phyloP scores from a whole-genome alignment of 2,113 vertebrate genomes.

The Brachirus orientalis region DNA sequence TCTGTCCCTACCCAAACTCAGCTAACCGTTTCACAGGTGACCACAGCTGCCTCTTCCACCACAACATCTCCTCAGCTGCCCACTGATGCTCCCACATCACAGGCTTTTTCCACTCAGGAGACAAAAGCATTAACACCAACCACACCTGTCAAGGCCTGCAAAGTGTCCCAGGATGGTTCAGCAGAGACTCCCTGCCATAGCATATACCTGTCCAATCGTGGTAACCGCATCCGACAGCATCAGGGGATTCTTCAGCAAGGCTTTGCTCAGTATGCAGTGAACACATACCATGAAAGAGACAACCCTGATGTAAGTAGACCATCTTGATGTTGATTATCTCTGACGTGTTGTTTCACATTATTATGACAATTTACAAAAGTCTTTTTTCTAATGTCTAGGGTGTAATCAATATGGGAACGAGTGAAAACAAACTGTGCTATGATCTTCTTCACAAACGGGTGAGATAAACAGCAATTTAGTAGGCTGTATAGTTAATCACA shows the following conservation, averaged over 20 bases:
- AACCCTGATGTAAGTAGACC: slow-evolving; percentile 87
- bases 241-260: slow-evolving; percentile 81
- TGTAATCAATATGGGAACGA: slow-evolving; percentile 89
- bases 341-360: background rate
- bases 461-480: slow-evolving; percentile 58
- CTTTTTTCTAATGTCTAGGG: slow-evolving; percentile 80
- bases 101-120: slow-evolving; percentile 23
- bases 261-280: slow-evolving; percentile 78
- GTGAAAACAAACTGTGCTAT: slow-evolving; percentile 93
- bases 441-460: slow-evolving; percentile 90
- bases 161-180: slow-evolving; percentile 13
- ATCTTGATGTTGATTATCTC: background rate
- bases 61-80: slow-evolving; percentile 28
- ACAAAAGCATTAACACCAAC: slow-evolving; percentile 8
- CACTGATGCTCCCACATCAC: slow-evolving; percentile 21
- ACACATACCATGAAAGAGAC: slow-evolving; percentile 85
- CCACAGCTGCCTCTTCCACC: slow-evolving; percentile 21
- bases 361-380: background rate
- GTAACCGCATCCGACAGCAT: slow-evolving; percentile 78
- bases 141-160: slow-evolving; percentile 34
- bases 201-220: slow-evolving; percentile 85
- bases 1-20: slow-evolving; percentile 21
- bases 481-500: too few species aligned
- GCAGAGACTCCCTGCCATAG: slow-evolving; percentile 53
- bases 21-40: slow-evolving; percentile 24